Evolutionary conservation across 2,113 vertebrate genomes (phyloP).

Genomic region (Gymnocephalus cernua): DNA sequence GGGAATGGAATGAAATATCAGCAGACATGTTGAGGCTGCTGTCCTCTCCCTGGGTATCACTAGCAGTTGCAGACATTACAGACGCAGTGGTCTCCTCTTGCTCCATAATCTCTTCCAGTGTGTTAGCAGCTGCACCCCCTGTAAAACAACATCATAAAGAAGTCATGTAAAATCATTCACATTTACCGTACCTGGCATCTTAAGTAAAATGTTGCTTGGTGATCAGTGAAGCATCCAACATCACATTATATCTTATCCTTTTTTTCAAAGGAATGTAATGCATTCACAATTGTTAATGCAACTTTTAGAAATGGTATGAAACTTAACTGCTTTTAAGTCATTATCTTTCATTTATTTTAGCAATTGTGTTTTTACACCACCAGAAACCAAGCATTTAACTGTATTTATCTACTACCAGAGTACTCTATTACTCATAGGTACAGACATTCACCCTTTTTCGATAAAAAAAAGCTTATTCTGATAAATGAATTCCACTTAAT

Average conservation of each 20-base stretch:
- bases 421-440: not conserved
- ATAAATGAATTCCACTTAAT: constrained; percentile 44
- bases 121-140: constrained; percentile 77
- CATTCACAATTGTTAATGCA: not conserved
- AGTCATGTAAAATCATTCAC: not conserved
- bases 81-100: constrained; percentile 86
- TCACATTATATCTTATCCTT: not conserved
- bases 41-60: constrained; percentile 70
- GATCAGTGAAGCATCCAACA: not conserved
- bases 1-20: constrained; percentile 69
- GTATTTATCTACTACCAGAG: constrained; percentile 19
- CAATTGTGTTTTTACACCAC: not conserved
- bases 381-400: not conserved
- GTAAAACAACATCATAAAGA: constrained; percentile 41
- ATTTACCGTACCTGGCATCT: not conserved
- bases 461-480: constrained; percentile 1
- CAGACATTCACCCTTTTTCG: not conserved
- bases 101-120: constrained; percentile 91
- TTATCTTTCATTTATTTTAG: not conserved
- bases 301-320: not conserved
- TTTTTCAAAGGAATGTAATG: not conserved
- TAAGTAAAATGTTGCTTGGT: not conserved
- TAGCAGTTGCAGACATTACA: constrained; percentile 56
- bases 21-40: constrained; percentile 69
- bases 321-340: not conserved